phyloP scores from a whole-genome alignment of 2,888 invertebrate genomes.

The Nomada lathburiana region DNA sequence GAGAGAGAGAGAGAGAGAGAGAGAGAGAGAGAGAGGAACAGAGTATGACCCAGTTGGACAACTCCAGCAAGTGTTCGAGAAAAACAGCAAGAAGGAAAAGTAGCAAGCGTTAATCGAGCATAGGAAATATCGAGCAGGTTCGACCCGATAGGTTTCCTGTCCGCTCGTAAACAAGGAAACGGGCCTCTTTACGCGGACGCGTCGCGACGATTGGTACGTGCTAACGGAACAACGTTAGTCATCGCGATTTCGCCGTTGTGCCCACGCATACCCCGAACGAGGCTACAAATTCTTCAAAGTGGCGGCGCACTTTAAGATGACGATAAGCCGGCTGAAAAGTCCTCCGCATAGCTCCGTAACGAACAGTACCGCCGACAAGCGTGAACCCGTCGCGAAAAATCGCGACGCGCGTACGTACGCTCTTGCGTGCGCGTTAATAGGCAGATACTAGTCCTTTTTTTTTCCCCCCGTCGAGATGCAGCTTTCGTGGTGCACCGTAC shows the following conservation, averaged over 20 bases:
- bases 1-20: too few relatives aligned
- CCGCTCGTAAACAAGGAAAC: constrained; percentile 38
- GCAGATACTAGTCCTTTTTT: constrained; percentile 52
- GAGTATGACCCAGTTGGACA: too few relatives aligned
- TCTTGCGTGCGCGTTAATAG: constrained; percentile 62
- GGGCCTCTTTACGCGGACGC: constrained; percentile 6
- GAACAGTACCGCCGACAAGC: constrained; percentile 59
- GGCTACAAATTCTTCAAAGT: constrained; percentile 56
- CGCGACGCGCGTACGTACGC: constrained; percentile 7
- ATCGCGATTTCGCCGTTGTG: constrained; percentile 51
- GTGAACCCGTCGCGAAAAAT: constrained; percentile 58
- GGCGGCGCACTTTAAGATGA: constrained; percentile 62
- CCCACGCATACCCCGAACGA: constrained; percentile 57
- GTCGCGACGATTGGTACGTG: neutral
- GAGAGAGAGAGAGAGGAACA: too few relatives aligned
- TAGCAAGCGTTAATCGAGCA: neutral
- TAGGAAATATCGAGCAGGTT: neutral
- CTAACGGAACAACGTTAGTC: constrained; percentile 57
- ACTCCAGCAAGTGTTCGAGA: neutral
- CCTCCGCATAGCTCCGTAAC: constrained; percentile 70
- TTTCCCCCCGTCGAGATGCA: constrained; percentile 2
- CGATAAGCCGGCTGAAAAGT: constrained; percentile 63
- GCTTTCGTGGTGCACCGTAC: constrained; percentile 48
- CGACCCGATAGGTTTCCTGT: neutral
- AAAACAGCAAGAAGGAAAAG: neutral